A percentile compares a stretch with the other conserved stretches of the same genome.
Conservation (phyloP, 2,797 vertebrate species). For the Malurus leucopterus region DNA sequence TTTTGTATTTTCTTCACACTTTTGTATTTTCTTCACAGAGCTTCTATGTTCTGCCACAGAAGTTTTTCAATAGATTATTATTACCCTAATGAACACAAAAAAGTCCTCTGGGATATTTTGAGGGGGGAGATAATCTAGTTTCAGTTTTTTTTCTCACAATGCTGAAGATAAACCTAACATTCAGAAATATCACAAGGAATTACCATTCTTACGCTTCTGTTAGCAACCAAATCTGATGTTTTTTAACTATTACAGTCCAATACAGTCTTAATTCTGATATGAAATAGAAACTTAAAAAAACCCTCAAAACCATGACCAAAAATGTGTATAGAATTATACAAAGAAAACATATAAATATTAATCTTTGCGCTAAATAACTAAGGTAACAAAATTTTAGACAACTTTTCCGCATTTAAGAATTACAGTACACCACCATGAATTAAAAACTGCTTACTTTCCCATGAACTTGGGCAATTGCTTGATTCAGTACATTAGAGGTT, state of each 20-base stretch:
- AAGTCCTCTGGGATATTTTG: neutral
- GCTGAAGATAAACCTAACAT: neutral
- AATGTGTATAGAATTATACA: neutral
- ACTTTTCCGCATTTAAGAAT: neutral
- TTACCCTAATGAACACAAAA: neutral
- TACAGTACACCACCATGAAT: neutral
- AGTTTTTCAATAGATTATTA: neutral
- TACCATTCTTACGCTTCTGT: neutral
- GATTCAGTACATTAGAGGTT: neutral
- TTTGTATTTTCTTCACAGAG: neutral
- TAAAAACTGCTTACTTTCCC: neutral
- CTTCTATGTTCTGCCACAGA: rapidly evolving
- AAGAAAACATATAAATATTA: neutral
- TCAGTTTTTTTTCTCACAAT: neutral
- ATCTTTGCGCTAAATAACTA: neutral
- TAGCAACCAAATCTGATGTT: neutral
- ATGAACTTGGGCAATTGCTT: neutral
- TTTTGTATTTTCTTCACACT: neutral
- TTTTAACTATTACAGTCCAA: neutral
- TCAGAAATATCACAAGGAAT: neutral
- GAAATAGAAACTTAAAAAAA: neutral
- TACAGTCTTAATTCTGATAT: neutral
- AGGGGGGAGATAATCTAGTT: neutral
- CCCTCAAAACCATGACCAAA: neutral
- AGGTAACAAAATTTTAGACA: neutral